Percentiles rank a stretch among this genome's conserved stretches.
Conservation (phyloP, 2,797 vertebrate genomes). For the Setipinna tenuifilis region DNA sequence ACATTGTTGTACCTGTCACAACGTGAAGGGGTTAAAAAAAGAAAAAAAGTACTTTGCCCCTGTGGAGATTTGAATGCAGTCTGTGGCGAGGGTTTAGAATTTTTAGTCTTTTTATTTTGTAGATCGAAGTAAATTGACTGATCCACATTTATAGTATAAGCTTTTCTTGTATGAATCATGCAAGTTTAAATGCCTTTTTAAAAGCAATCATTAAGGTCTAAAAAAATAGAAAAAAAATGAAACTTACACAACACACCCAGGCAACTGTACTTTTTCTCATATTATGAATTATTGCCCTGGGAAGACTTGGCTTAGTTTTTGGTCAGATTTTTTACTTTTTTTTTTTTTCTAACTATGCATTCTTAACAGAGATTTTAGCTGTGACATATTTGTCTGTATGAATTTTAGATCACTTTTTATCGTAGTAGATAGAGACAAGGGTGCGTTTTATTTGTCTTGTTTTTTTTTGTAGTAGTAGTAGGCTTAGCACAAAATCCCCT, state of each 20-base stretch:
- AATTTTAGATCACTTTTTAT: constrained; percentile 69
- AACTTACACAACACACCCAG: background rate
- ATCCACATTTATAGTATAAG: constrained; percentile 62
- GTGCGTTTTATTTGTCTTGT: constrained; percentile 60
- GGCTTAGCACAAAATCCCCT: constrained; percentile 70
- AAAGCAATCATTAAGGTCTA: constrained; percentile 65
- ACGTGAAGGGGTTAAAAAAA: background rate
- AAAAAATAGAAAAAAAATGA: constrained; percentile 48
- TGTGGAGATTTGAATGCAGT: background rate
- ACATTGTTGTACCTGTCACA: background rate
- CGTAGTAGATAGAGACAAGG: constrained; percentile 62
- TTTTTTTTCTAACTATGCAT: constrained; percentile 82
- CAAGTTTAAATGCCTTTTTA: constrained; percentile 72
- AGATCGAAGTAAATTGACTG: constrained; percentile 9
- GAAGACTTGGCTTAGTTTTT: constrained; percentile 58
- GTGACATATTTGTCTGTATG: constrained; percentile 62
- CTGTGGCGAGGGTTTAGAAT: background rate
- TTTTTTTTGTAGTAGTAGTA: constrained; percentile 57
- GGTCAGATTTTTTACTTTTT: constrained; percentile 62
- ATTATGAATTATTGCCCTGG: constrained; percentile 43
- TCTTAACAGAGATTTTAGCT: constrained; percentile 78
- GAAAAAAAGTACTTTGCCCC: background rate
- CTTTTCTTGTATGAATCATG: constrained; percentile 62
- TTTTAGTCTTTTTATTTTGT: constrained; percentile 25
- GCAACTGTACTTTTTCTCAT: constrained; percentile 43